Evolutionary conservation across 2,888 invertebrate genomes (phyloP), one percentile per base, ranked within the genome.

Genomic region (Halictus quadricinctus): DNA sequence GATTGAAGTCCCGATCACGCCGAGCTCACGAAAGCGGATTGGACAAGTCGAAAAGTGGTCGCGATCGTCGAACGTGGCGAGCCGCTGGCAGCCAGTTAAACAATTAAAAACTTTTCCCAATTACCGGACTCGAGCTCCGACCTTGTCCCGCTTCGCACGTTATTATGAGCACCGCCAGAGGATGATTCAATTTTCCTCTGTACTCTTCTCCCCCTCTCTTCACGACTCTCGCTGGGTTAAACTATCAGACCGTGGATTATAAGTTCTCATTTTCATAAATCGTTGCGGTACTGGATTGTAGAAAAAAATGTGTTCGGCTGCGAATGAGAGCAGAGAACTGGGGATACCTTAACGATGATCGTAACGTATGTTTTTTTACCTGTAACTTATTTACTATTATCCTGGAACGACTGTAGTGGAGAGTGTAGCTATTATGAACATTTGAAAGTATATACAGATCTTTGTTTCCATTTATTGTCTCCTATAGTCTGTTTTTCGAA

Each of bases 71-170:
- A 58, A 70, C 69, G 48, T 48, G 18, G 21, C 69, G 77, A 64
- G 66, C 10, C 46, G n/a, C 48, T 25, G 66, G 54, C 54, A 54
- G 21, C 58, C 79, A 72, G 78, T 69, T 60, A 74, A 15, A 80
- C 79, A 86, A 88, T 90, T 90, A 87, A 86, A 89, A 90, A 89
- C 83, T 89, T 89, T 89, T 89, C 87, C 85, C 86, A 85, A 89
- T 89, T 87, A 79, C 80, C 69, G 74, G 74, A 72, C 76, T 79
- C 83, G 64, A 43, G 46, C 21, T 73, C 41, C 82, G 86, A 87
- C 90, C 90, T 90, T 90, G 90, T 90, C 88, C 90, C 70, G 86
- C 80, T 90, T 90, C 89, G 79, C 87, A 84, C 76, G 76, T 88
- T 82, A 83, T 85, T 86, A 83, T 58, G 54, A 70, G 12, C 80